A percentile compares a stretch with the other conserved stretches of the same genome.
Evolutionary conservation across 1,140 invertebrate genomes (phyloP).

Genomic region (Theocolax elegans): DNA sequence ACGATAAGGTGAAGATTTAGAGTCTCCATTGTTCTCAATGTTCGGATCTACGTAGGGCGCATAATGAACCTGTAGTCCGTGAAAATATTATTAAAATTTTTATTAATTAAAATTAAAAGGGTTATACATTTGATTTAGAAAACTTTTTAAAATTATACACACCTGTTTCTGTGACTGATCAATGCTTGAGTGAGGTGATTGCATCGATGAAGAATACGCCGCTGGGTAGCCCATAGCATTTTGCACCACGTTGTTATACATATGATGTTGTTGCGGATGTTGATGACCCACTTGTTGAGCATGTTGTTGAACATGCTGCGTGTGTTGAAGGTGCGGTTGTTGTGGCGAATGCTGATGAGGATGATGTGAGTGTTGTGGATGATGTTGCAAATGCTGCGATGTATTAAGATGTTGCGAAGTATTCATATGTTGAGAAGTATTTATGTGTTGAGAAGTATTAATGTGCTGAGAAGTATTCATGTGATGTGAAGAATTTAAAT

Average conservation of each 20-base stretch:
- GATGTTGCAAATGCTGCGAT: constrained; percentile 43
- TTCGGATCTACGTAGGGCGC: constrained; percentile 40
- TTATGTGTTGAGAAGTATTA: constrained; percentile 24
- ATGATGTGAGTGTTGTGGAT: constrained; percentile 41
- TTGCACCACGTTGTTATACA: constrained; percentile 48
- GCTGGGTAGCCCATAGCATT: constrained; percentile 51
- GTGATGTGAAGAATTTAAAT: constrained; percentile 30
- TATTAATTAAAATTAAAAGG: background rate
- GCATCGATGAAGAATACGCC: constrained; percentile 50
- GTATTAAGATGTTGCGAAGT: constrained; percentile 28
- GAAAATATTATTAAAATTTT: background rate
- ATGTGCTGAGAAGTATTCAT: constrained; percentile 15
- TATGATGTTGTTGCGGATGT: constrained; percentile 48
- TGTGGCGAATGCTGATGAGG: constrained; percentile 34
- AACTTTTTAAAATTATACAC: background rate
- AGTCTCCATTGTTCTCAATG: constrained; percentile 46
- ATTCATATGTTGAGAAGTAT: constrained; percentile 22
- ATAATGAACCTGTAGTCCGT: constrained; percentile 47
- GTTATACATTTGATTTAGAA: too few species aligned
- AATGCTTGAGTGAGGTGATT: constrained; percentile 30
- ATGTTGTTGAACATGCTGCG: constrained; percentile 34
- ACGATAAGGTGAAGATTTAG: constrained; percentile 54
- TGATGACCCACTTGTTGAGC: constrained; percentile 44
- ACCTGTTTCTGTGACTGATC: constrained; percentile 36
- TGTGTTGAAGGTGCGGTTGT: constrained; percentile 23